Base-by-base conservation (phyloP, 2,113 vertebrate species). In the Podilymbus podiceps region DNA sequence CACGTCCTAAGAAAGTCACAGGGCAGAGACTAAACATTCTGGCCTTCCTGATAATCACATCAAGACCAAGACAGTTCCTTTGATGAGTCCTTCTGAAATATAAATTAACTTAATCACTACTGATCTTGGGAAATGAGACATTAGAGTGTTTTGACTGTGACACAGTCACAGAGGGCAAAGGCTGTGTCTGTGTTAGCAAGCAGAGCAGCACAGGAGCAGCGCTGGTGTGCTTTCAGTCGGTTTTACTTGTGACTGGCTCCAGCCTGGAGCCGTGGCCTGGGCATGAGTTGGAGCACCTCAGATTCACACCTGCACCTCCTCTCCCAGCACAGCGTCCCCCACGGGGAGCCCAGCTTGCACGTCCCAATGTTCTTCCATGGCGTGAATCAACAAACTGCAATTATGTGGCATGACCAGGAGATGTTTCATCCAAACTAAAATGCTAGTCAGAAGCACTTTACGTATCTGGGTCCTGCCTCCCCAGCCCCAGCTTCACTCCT, bases 1-100 rank as follows among this genome's bases (percentile, higher is more conserved):
- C 42, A 40, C 24, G 13, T 67, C 33, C 66, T 85, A 62, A 80
- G 33, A 28, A 77, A 73, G 68, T 85, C 81, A 50, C 46, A 78
- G 66, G 49, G 52, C 44, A 86, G 66, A 38, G 15, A 55, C 58
- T 19, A 33, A 72, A 62, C 33, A 22, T 27, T 63, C 67, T 44
- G 42, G 42, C 44, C 42, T 66, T 79, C 47, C 18, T 20, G 30
- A 46, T 66, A 89, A 73, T 68, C 79, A 74, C 52, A 58, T 78
- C 52, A 55, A 46, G 62, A 82, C 46, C 35, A 27, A 50, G 52
- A 59, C 5, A 31, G 11, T 46, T 68, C 44, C 58, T 96, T 68
- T 64, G 80, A 78, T 47, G 23, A 11, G 14, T 73, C 31, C 58
- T 89, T 95, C 89, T 89, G 67, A 85, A 79, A 72, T 46, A 89